Base-by-base conservation (phyloP, 37 sponge, comb jelly and placozoan genomes). In the Axinella damicornis region DNA sequence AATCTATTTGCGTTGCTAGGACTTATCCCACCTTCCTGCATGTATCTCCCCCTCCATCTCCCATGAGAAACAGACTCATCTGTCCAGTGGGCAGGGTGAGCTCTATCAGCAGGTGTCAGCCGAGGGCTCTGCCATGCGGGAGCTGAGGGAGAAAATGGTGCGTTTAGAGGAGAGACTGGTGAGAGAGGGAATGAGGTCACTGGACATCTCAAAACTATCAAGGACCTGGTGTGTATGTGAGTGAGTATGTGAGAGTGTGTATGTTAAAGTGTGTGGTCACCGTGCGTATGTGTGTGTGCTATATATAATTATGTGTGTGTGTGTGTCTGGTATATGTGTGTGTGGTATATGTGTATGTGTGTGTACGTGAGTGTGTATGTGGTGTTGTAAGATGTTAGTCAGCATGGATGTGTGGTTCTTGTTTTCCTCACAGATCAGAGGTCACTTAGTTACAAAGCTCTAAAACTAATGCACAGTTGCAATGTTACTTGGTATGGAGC, bases 201-300 rank as follows among this genome's bases (percentile, higher is more conserved):
- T 57, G 39, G 15, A 11, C 58, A 75, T 14, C 76, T 46, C 2
- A 33, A 24, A 4, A 61, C 58, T 37, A 66, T 74, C 31, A 36
- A 34, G 24, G 20, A 84, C 5, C 39, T 76, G 61, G 38, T 69
- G 70, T 78, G 79, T 63, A 46, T 65, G 65, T 78, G 79, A 34
- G 73, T 72, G 71, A 22, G 46, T 72, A 73, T 72, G 64, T 72
- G 83, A 38, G 81, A 28, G n/a, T n/a, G n/a, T n/a, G n/a, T n/a
- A n/a, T n/a, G n/a, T n/a, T n/a, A n/a, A n/a, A n/a, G n/a, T n/a
- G n/a, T n/a, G n/a, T n/a, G n/a, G n/a, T n/a, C n/a, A n/a, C n/a
- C n/a, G n/a, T n/a, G n/a, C n/a, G n/a, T n/a, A n/a, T n/a, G n/a
- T n/a, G n/a, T n/a, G n/a, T n/a, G n/a, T n/a, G n/a, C n/a, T n/a